phyloP scores from a whole-genome alignment of 2,113 vertebrate species.

The Leptodactylus fuscus region DNA sequence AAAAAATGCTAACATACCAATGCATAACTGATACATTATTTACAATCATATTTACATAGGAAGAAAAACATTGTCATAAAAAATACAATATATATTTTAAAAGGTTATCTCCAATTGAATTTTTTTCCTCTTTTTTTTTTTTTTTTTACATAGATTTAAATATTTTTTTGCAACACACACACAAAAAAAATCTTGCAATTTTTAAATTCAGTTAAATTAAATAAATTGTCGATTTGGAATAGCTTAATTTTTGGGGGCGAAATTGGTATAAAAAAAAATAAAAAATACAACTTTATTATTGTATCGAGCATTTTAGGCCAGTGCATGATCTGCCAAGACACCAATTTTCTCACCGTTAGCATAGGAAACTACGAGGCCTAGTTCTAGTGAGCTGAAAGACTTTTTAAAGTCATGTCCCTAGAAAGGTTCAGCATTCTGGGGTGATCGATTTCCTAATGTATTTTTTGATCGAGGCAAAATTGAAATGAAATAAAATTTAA shows the following conservation, averaged over 20 bases:
- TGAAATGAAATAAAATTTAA: too few relatives aligned
- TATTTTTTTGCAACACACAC: conserved; percentile 20
- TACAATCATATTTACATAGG: conserved; percentile 71
- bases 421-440: neutral
- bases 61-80: conserved; percentile 62
- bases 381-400: neutral
- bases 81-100: conserved; percentile 46
- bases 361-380: neutral
- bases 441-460: neutral
- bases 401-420: neutral
- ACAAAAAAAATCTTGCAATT: neutral
- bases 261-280: too few relatives aligned
- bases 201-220: neutral
- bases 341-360: neutral
- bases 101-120: too few relatives aligned
- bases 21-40: conserved; percentile 72
- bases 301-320: neutral
- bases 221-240: neutral
- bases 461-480: neutral
- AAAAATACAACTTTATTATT: too few relatives aligned
- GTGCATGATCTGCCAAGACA: neutral
- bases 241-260: too few relatives aligned
- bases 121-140: neutral
- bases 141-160: conserved; percentile 24
- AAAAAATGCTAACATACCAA: conserved; percentile 81